phyloP scores from a whole-genome alignment of 2,797 vertebrate species.

The Semaprochilodus insignis region DNA sequence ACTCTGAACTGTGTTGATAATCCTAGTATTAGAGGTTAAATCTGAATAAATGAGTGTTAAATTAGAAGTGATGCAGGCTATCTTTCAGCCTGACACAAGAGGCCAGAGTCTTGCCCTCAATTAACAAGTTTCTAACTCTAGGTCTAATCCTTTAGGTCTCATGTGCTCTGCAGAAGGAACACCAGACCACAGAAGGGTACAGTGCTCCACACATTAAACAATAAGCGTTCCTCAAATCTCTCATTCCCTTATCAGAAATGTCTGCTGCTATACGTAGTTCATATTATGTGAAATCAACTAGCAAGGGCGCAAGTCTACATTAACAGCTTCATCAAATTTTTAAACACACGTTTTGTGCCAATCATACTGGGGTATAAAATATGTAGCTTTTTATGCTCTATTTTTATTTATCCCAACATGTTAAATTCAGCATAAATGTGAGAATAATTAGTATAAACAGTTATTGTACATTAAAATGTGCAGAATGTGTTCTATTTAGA shows the following conservation, averaged over 20 bases:
- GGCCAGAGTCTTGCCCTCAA: conserved; percentile 25
- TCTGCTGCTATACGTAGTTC: not conserved
- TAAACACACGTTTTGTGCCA: no score
- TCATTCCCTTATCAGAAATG: not conserved
- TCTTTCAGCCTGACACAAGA: conserved; percentile 2
- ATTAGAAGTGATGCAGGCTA: conserved; percentile 8
- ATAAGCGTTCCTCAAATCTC: not conserved
- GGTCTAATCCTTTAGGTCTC: conserved; percentile 35
- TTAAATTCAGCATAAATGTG: no score
- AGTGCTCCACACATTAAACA: conserved; percentile 1
- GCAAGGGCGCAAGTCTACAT: not conserved
- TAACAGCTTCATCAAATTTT: not conserved
- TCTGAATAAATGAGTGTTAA: conserved; percentile 26
- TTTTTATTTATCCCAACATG: not conserved
- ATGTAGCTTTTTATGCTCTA: not conserved
- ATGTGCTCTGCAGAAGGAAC: conserved; percentile 15
- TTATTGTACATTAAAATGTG: no score
- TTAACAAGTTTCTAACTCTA: conserved; percentile 33
- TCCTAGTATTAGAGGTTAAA: conserved; percentile 18
- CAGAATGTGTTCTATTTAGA: no score
- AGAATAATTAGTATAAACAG: no score
- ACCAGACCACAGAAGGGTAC: conserved; percentile 55
- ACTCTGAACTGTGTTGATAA: not conserved
- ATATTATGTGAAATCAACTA: not conserved
- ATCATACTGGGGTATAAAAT: no score